Percentiles rank a stretch among this genome's conserved stretches.
Conservation (phyloP, 2,888 invertebrate species). For the Xanthia icteritia region DNA sequence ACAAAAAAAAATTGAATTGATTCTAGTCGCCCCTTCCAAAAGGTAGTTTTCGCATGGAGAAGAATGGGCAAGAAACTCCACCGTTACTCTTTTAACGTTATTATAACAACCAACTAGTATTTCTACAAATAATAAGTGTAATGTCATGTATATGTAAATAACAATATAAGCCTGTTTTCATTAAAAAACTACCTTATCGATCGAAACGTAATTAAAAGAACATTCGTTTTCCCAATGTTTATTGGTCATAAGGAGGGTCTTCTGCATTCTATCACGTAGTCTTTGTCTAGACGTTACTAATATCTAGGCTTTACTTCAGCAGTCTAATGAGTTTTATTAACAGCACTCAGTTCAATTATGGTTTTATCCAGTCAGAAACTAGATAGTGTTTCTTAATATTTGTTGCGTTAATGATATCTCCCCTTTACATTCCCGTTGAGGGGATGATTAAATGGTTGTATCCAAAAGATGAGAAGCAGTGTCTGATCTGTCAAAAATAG, state of each 20-base stretch:
- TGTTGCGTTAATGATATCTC: background rate
- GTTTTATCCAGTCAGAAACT: slow-evolving; percentile 6
- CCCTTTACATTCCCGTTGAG: background rate
- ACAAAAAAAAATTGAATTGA: too few species aligned
- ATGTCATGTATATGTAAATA: too few species aligned
- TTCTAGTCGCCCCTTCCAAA: too few species aligned
- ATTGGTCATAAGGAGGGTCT: background rate
- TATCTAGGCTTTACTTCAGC: slow-evolving; percentile 29
- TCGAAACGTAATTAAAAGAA: too few species aligned
- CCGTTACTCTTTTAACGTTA: too few species aligned
- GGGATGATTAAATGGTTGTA: background rate
- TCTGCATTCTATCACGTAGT: slow-evolving; percentile 39
- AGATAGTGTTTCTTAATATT: background rate
- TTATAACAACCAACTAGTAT: background rate
- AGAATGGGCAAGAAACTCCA: too few species aligned
- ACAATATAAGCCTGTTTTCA: too few species aligned
- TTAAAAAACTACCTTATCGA: too few species aligned
- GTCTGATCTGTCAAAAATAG: background rate
- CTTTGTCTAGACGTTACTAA: slow-evolving; percentile 53
- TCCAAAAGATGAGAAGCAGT: background rate
- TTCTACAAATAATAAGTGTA: too few species aligned
- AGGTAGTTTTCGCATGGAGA: too few species aligned
- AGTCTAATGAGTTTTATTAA: slow-evolving; percentile 36
- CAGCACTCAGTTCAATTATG: slow-evolving; percentile 35
- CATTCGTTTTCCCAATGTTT: background rate